Evolutionary conservation across 2,888 invertebrate genomes (phyloP), one percentile per base, ranked within the genome.

Genomic region (Sesia apiformis): DNA sequence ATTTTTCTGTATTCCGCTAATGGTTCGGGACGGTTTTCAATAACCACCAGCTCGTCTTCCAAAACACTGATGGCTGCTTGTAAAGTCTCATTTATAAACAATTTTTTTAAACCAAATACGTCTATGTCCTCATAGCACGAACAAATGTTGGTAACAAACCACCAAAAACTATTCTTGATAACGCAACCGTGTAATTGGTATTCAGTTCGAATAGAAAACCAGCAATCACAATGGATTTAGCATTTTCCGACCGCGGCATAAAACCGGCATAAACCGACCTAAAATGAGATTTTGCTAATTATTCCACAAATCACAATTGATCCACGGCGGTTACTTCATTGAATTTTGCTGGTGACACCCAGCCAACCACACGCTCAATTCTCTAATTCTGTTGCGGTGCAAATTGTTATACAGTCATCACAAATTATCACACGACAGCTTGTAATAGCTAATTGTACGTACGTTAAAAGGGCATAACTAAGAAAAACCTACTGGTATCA

Each of bases 141-240:
- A 60, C 60, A 51, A 67, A 71, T 0, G 53, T 55, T 3, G 82
- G 62, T 51, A 80, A 81, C 0, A 93, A 90, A 39, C 90, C 91
- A 6, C 92, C 92, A 59, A 83, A 91, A 3, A 91, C 88, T 8
- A 93, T 81, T 51, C 76, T 74, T 3, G 91, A 91, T 8, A 71
- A 70, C 38, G 71, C 60, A 0, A 90, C 74, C 7, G 4, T 50
- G 8, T 78, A 76, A 59, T 80, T 59, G 58, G 72, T 65, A 67
- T 46, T 63, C 51, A 93, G 62, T 70, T 90, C 86, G 53, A 92
- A 81, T 3, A 91, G 74, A 67, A 94, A 93, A 38, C 91, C 94
- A 23, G 93, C 93, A 66, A 93, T 93, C 0, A 94, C 92, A 60
- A 92, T 90, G 0, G 93, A 93, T 66, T 93, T 93, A 0, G 93